A percentile compares a stretch with the other conserved stretches of the same genome.
Conservation (phyloP, 2,113 vertebrate species). For the Paraplagusia blochii region DNA sequence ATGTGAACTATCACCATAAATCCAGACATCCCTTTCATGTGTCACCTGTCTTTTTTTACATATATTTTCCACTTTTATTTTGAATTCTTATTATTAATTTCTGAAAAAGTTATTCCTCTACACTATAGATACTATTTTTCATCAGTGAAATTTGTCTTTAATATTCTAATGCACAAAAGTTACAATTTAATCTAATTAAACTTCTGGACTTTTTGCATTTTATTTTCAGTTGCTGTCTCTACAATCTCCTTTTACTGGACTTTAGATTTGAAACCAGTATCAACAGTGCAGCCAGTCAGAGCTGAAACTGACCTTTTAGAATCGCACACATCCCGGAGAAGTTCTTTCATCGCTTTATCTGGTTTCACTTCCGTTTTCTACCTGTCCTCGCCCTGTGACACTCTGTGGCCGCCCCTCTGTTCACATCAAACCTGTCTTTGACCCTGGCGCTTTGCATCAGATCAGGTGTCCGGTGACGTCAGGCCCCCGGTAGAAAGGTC, state of each 20-base stretch:
- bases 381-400: constrained; percentile 14
- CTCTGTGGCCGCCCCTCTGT: constrained; percentile 11
- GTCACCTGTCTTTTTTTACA: neutral
- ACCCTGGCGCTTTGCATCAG: constrained; percentile 24
- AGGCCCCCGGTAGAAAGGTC: constrained; percentile 48
- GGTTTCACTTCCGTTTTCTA: constrained; percentile 46
- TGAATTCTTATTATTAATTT: no score
- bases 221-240: no score
- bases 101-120: no score
- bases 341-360: constrained; percentile 7
- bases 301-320: constrained; percentile 55
- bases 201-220: no score
- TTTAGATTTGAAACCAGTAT: neutral
- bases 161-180: no score
- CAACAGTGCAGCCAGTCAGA: neutral
- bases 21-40: neutral
- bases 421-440: constrained; percentile 18
- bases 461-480: constrained; percentile 43
- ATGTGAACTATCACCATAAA: no score
- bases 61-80: no score
- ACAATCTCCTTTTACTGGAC: neutral
- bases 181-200: no score
- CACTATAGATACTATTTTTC: no score
- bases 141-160: no score
- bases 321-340: constrained; percentile 24